Conservation (phyloP, 2,797 vertebrate genomes). For the Tokudaia muenninki region DNA sequence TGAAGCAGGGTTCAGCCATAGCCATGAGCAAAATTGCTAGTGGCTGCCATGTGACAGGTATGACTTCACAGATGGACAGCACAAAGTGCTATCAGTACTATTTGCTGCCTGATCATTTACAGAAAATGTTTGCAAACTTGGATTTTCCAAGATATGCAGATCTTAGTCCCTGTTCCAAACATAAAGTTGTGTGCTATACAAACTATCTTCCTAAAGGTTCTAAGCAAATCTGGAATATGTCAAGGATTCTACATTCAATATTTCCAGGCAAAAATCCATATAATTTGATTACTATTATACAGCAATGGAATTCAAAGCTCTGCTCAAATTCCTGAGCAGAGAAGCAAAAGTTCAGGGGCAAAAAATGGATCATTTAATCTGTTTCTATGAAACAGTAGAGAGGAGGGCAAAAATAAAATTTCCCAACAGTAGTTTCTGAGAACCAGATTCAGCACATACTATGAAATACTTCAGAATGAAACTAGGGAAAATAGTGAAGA, state of each 20-base stretch:
- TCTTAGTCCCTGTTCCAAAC: neutral
- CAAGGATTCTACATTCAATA: neutral
- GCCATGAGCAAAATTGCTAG: neutral
- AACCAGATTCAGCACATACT: neutral
- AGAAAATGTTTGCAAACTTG: neutral
- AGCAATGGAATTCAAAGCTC: neutral
- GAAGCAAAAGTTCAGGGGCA: neutral
- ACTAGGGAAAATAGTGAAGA: neutral
- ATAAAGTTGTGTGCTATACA: neutral
- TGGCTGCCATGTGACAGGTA: neutral
- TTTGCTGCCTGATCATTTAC: neutral
- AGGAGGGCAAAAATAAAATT: constrained; percentile 11
- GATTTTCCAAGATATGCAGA: neutral
- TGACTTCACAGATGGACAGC: neutral
- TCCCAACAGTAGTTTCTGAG: neutral
- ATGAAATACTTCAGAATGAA: neutral
- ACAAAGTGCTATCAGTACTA: neutral
- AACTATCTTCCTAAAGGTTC: neutral
- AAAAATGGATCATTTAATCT: neutral
- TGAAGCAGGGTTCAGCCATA: neutral
- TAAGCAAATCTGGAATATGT: neutral
- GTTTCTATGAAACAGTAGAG: neutral
- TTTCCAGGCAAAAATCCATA: neutral
- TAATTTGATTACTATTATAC: neutral
- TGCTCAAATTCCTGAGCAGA: neutral